These are phyloP conservation scores for Chamaea fasciata DNA, from an alignment of 2,113 vertebrate species.

Conservation along the genomic window DNA sequence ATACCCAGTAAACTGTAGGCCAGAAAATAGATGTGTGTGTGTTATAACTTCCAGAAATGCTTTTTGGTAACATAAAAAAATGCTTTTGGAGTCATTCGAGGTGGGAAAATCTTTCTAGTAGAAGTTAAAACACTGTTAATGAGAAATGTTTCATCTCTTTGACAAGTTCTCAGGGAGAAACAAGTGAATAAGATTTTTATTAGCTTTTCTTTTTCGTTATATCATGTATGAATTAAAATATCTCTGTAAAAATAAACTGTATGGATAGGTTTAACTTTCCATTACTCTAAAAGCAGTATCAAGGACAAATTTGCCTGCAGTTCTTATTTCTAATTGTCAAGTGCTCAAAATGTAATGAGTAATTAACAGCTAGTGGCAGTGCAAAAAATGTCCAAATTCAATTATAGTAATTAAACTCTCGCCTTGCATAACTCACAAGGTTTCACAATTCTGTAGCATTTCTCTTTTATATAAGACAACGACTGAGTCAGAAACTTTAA, in stretches of 20 bases:
- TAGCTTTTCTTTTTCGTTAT: background rate
- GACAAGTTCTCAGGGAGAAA: background rate
- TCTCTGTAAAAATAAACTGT: background rate
- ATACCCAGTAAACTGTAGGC: background rate
- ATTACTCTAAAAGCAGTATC: background rate
- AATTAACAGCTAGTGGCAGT: background rate
- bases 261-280: background rate
- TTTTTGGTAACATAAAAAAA: background rate
- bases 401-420: background rate
- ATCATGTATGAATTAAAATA: background rate
- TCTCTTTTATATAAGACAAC: conserved; percentile 29
- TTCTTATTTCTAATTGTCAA: background rate
- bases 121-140: background rate
- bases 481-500: conserved; percentile 34
- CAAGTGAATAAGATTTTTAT: background rate
- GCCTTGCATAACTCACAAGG: conserved; percentile 28
- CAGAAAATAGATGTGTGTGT: background rate
- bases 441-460: conserved; percentile 44
- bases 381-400: background rate
- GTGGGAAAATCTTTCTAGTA: background rate
- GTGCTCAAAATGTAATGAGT: background rate
- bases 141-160: background rate
- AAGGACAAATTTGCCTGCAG: background rate
- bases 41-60: background rate
- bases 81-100: background rate